Evolutionary conservation across 2,797 vertebrate species (phyloP), one percentile per base, ranked within the genome.

Genomic region (Pangasius djambal): DNA sequence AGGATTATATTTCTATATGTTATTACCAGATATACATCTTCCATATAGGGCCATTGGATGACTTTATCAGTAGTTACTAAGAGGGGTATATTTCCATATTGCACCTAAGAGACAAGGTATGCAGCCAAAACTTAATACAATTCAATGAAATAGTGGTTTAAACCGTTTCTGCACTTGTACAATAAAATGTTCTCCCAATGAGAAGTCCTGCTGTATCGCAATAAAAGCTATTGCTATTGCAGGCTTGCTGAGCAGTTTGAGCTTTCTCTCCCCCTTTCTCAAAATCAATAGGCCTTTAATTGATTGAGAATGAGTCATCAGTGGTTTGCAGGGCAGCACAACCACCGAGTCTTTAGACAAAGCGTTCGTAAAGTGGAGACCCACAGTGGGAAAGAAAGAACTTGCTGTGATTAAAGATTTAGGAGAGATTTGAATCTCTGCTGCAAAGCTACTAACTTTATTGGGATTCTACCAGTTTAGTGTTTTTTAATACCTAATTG

Each of bases 241-340:
- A 63, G 69, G 85, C 85, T 59, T 88, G 81, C 88, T 85, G 88
- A 72, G 85, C 40, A 55, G 81, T 89, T 90, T 72, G 77, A 89
- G 55, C 83, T 89, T 90, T n/a, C n/a, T 90, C 88, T 85, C 88
- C 83, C 89, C 92, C 74, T 52, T 28, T 86, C 82, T 87, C 86
- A 55, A 74, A 92, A 95, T 95, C 94, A 90, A 94, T 95, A 90
- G 88, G 92, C 90, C 94, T 94, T 94, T 94, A 94, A 95, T 94
- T 94, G 93, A 94, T 95, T 93, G 90, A 88, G 86, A 91, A 86
- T 84, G 89, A 92, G 91, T 93, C 91, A 85, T 78, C 48, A 86
- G 82, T 88, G 72, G 88, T 90, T 91, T 88, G 85, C 86, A 79
- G 78, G 89, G 85, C 72, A 61, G 65, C 77, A 63, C 74, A 40